Evolutionary conservation across 2,113 vertebrate species (phyloP).

Genomic region (Elephas maximus): DNA sequence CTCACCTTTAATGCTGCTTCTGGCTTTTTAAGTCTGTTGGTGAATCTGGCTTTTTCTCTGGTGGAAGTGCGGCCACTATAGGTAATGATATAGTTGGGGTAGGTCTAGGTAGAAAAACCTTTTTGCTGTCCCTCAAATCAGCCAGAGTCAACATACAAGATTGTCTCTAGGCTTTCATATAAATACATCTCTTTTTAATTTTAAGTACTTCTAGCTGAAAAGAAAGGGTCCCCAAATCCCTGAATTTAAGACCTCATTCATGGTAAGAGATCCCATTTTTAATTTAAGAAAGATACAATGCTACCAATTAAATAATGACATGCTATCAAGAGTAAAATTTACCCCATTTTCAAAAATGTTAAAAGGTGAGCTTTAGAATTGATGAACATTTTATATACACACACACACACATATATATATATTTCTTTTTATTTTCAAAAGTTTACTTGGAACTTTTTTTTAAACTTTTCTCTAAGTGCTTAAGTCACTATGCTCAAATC

Average conservation of each 20-base stretch:
- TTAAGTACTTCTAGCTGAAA: constrained; percentile 34
- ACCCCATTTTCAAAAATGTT: background rate
- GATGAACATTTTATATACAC: background rate
- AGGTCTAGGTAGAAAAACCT: background rate
- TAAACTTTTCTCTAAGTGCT: background rate
- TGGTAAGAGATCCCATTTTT: background rate
- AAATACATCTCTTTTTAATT: background rate
- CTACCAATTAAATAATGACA: background rate
- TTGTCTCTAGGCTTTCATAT: background rate
- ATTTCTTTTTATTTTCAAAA: background rate
- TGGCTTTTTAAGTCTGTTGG: background rate
- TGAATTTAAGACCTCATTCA: background rate
- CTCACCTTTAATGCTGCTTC: background rate
- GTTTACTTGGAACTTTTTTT: background rate
- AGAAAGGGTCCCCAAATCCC: background rate
- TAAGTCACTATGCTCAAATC: background rate
- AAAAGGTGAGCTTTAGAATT: background rate
- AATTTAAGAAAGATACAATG: constrained; percentile 23
- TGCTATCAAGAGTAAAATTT: background rate
- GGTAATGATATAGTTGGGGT: background rate
- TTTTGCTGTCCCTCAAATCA: background rate
- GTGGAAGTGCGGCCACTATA: background rate
- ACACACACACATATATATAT: too few relatives aligned
- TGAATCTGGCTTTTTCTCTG: background rate
- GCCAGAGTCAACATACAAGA: background rate